Evolutionary conservation across 2,797 vertebrate genomes (phyloP).

Genomic region (Brachyalestes nurse): DNA sequence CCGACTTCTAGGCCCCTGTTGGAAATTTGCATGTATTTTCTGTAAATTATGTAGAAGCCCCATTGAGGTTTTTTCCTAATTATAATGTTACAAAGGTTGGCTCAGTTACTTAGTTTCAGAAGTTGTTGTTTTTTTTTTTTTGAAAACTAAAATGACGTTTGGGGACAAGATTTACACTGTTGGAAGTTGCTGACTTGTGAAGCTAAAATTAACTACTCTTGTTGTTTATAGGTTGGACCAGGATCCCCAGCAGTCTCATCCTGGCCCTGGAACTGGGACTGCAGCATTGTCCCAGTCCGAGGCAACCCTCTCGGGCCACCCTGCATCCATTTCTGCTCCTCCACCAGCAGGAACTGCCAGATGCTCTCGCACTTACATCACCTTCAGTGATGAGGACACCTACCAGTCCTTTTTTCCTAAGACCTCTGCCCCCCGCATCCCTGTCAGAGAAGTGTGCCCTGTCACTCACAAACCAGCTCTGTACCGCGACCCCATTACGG

Average conservation of each 20-base stretch:
- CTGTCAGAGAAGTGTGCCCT: conserved; percentile 89
- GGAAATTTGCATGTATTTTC: background rate
- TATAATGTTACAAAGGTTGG: no score
- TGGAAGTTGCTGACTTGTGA: conserved; percentile 76
- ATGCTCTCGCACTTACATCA: conserved; percentile 91
- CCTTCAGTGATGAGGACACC: conserved; percentile 90
- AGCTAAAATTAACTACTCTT: conserved; percentile 80
- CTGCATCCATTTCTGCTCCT: conserved; percentile 36
- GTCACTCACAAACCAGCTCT: conserved; percentile 90
- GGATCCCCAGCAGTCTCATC: conserved; percentile 71
- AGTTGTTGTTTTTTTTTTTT: background rate
- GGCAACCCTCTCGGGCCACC: background rate
- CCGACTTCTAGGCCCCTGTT: conserved; percentile 5
- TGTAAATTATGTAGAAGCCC: background rate
- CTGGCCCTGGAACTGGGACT: conserved; percentile 19
- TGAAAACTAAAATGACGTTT: conserved; percentile 18
- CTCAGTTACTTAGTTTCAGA: no score
- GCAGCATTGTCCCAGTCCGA: conserved; percentile 34
- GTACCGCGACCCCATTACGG: conserved; percentile 93
- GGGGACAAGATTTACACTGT: conserved; percentile 63
- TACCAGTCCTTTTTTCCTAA: conserved; percentile 83
- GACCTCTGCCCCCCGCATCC: conserved; percentile 71
- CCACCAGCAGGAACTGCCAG: conserved; percentile 65
- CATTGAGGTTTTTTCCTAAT: background rate
- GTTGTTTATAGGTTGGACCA: conserved; percentile 83